phyloP scores from a whole-genome alignment of 2,113 vertebrate genomes.

The Paradisaea rubra region DNA sequence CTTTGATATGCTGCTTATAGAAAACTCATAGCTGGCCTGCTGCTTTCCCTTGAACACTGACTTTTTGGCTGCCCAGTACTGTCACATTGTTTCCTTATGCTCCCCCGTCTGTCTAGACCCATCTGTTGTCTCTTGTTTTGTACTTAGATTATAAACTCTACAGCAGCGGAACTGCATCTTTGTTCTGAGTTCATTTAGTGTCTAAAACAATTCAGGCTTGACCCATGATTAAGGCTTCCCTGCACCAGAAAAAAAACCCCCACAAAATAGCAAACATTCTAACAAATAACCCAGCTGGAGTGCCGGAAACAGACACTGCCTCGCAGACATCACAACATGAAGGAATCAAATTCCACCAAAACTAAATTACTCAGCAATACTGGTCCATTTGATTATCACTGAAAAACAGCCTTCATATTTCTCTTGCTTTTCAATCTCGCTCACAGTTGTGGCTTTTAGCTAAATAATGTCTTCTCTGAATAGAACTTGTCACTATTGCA shows the following conservation, averaged over 20 bases:
- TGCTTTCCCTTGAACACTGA: conserved; percentile 3
- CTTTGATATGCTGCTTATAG: not conserved
- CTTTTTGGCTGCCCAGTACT: conserved; percentile 39
- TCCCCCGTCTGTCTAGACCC: conserved; percentile 32
- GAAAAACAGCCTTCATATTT: not conserved
- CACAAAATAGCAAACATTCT: not conserved
- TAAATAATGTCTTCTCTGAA: not conserved
- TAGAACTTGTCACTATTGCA: not conserved
- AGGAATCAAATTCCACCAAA: conserved; percentile 34
- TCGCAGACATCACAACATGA: not conserved
- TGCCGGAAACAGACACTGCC: not conserved
- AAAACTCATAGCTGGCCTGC: conserved; percentile 1
- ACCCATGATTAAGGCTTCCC: conserved; percentile 15
- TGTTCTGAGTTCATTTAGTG: not conserved
- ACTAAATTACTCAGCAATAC: not conserved
- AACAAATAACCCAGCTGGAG: conserved; percentile 41
- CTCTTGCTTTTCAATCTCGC: not conserved
- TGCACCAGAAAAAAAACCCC: not conserved
- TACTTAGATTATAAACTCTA: not conserved
- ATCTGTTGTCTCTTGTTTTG: conserved; percentile 47
- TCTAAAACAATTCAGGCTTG: conserved; percentile 27
- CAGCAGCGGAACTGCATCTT: not conserved
- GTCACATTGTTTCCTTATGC: conserved; percentile 56
- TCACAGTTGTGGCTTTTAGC: not conserved
- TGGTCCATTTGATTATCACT: not conserved